Percentiles rank a stretch among this genome's conserved stretches.
Evolutionary conservation across 2,888 invertebrate species (phyloP).

Genomic region (Synanthedon formicaeformis): DNA sequence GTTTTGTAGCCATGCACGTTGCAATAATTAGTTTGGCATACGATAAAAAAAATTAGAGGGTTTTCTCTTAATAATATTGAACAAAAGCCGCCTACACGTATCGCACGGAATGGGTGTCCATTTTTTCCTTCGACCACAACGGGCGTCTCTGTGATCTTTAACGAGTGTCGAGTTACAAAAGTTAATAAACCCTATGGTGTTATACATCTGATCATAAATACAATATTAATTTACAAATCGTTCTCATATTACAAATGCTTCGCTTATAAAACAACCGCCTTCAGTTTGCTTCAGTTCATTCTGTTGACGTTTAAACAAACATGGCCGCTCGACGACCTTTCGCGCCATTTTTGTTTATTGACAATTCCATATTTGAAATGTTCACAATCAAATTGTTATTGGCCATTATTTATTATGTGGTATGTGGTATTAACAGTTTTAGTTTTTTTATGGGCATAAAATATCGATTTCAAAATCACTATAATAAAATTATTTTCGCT

Average conservation of each 20-base stretch:
- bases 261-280: background rate
- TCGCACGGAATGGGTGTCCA: no score
- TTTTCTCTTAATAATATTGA: no score
- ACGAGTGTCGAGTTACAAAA: background rate
- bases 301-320: background rate
- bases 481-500: no score
- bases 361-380: constrained; percentile 10
- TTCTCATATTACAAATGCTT: background rate
- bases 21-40: no score
- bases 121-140: background rate
- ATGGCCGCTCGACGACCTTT: constrained; percentile 16
- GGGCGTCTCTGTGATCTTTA: background rate
- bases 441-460: no score
- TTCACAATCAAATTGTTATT: background rate
- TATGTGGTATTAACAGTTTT: no score
- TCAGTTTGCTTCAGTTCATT: background rate
- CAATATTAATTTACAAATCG: background rate
- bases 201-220: background rate
- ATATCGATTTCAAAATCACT: no score
- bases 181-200: background rate
- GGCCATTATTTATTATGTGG: background rate
- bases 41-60: no score
- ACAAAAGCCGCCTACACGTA: no score
- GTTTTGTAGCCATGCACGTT: no score
- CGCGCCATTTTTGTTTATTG: constrained; percentile 19